Percentiles rank a stretch among this genome's conserved stretches.
These are phyloP conservation scores for Drosophila quasianomalipes DNA, from an alignment of 2,888 invertebrate species.

Conservation along the genomic window DNA sequence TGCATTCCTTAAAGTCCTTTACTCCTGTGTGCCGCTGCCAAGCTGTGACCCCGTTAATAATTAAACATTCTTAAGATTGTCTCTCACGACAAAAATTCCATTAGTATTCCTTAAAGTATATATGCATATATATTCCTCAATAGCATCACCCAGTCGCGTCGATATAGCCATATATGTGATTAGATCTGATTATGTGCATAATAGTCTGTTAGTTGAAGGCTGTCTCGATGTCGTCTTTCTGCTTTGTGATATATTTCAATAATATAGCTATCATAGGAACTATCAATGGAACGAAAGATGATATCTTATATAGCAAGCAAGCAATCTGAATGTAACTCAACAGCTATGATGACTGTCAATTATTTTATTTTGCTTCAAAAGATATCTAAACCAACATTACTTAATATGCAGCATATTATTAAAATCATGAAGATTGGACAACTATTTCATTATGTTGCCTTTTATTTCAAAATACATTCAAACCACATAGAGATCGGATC, in stretches of 20 bases:
- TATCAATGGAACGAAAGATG: neutral
- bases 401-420: neutral
- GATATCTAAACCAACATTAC: neutral
- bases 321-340: too few relatives aligned
- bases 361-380: neutral
- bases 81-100: neutral
- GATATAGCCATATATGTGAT: neutral
- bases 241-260: neutral
- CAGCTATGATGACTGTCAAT: neutral
- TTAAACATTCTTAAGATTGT: slow-evolving; percentile 35
- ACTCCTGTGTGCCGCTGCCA: neutral
- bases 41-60: slow-evolving; percentile 12
- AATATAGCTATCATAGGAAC: neutral
- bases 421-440: neutral
- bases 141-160: neutral
- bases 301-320: neutral
- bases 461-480: neutral
- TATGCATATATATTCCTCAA: neutral
- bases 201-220: neutral
- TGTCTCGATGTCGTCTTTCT: neutral
- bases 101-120: too few relatives aligned
- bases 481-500: neutral
- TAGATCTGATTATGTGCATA: neutral
- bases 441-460: neutral
- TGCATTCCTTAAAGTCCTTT: slow-evolving; percentile 6